Percentiles rank a stretch among this genome's conserved stretches.
phyloP scores from a whole-genome alignment of 2,797 vertebrate genomes.

The Lithobates sylvaticus region DNA sequence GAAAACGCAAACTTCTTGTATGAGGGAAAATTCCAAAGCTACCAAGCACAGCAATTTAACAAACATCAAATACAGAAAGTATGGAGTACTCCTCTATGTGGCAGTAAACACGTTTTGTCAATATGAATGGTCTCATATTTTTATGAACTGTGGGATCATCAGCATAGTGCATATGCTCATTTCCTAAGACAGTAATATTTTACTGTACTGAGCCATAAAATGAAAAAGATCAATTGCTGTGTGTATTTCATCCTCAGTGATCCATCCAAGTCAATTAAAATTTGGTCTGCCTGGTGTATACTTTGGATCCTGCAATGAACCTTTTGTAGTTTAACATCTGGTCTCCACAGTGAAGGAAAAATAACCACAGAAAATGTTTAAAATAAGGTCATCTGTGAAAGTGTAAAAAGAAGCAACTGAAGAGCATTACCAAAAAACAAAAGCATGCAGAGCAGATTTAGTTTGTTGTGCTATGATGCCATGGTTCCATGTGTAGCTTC shows the following conservation, averaged over 20 bases:
- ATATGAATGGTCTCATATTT: not conserved
- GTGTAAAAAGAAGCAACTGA: constrained; percentile 3
- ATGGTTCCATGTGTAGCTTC: no score
- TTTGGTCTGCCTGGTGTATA: constrained; percentile 38
- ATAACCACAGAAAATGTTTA: constrained; percentile 16
- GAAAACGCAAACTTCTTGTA: not conserved
- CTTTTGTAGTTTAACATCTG: constrained; percentile 41
- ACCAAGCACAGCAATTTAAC: not conserved
- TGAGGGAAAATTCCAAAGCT: not conserved
- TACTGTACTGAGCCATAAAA: constrained; percentile 37
- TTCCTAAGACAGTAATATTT: constrained; percentile 35
- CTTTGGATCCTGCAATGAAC: constrained; percentile 27
- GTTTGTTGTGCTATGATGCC: not conserved
- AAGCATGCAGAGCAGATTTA: not conserved
- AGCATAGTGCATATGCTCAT: constrained; percentile 1
- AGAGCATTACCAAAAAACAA: not conserved
- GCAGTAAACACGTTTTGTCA: not conserved
- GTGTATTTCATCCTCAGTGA: constrained; percentile 25
- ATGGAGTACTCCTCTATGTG: not conserved
- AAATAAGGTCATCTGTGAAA: constrained; percentile 8
- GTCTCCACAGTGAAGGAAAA: constrained; percentile 8
- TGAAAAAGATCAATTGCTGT: constrained; percentile 15
- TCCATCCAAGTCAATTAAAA: constrained; percentile 46
- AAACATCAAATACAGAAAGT: not conserved
- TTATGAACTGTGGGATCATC: constrained; percentile 22